These are phyloP conservation scores for Microtus ochrogaster DNA, from an alignment of 2,113 vertebrate species.

Conservation along the genomic window DNA sequence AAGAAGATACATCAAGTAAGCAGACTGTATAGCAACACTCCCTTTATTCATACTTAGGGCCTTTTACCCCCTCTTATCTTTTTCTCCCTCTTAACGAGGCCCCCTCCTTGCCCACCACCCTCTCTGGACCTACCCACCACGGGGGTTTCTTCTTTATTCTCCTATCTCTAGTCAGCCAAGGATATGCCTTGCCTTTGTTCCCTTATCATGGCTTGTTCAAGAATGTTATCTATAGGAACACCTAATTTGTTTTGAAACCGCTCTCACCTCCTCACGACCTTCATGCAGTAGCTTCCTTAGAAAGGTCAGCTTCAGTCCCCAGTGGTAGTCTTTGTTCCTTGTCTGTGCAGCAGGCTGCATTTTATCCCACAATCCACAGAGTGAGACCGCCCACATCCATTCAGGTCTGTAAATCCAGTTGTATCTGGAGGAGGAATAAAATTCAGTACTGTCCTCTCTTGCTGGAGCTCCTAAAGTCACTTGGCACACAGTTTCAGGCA, in stretches of 20 bases:
- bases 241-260: conserved; percentile 67
- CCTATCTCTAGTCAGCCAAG: conserved; percentile 50
- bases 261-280: conserved; percentile 55
- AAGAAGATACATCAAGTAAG: neutral
- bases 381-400: conserved; percentile 48
- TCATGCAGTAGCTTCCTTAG: conserved; percentile 27
- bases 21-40: neutral
- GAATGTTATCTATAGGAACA: conserved; percentile 59
- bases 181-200: conserved; percentile 70
- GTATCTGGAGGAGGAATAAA: conserved; percentile 40
- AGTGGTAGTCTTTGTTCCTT: conserved; percentile 51
- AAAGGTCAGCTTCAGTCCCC: conserved; percentile 47
- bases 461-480: neutral
- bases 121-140: neutral
- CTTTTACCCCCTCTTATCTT: neutral
- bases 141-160: conserved; percentile 56
- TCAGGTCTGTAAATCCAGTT: conserved; percentile 36
- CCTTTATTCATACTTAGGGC: neutral
- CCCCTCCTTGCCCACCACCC: neutral
- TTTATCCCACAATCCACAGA: conserved; percentile 10
- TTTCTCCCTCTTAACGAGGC: fast-evolving
- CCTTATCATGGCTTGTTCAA: conserved; percentile 74
- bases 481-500: neutral
- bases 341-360: conserved; percentile 33
- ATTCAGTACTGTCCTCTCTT: conserved; percentile 2